These are phyloP conservation scores for Eunapius fragilis DNA, from an alignment of 37 sponge, comb jelly and placozoan species.

Conservation along the genomic window DNA sequence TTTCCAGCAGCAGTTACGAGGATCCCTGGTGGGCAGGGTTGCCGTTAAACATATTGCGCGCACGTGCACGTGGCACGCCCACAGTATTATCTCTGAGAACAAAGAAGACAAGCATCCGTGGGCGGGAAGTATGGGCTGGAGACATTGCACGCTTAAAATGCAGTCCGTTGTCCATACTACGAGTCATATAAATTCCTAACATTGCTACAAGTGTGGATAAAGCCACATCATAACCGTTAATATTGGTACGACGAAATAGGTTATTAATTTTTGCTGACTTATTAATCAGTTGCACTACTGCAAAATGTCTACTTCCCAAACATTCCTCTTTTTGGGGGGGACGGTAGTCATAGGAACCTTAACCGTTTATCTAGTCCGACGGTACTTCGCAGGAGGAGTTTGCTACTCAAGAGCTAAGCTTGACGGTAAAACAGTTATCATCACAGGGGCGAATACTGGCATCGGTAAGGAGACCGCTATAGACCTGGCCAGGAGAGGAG, in stretches of 20 bases:
- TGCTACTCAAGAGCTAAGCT: constrained; percentile 45
- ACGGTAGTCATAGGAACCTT: background rate
- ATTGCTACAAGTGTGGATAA: too few relatives aligned
- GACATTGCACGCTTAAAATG: too few relatives aligned
- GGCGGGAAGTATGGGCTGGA: too few relatives aligned
- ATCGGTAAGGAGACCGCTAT: constrained; percentile 88
- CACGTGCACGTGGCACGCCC: background rate
- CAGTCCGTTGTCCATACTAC: too few relatives aligned
- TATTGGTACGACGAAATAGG: too few relatives aligned
- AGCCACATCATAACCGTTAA: too few relatives aligned
- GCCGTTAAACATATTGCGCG: background rate
- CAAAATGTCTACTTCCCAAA: too few relatives aligned
- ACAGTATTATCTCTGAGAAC: background rate
- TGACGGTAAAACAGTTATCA: constrained; percentile 79
- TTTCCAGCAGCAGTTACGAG: background rate
- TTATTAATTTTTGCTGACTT: too few relatives aligned
- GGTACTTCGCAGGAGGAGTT: constrained; percentile 40
- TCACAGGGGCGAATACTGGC: constrained; percentile 92
- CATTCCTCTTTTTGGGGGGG: background rate
- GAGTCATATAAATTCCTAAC: too few relatives aligned
- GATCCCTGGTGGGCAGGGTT: background rate
- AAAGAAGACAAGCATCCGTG: background rate
- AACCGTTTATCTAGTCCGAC: constrained; percentile 7
- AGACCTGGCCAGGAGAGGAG: constrained; percentile 78
- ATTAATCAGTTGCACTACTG: too few relatives aligned